Base-by-base conservation (phyloP, 2,888 invertebrate species). In the Drosophila pseudotakahashii region DNA sequence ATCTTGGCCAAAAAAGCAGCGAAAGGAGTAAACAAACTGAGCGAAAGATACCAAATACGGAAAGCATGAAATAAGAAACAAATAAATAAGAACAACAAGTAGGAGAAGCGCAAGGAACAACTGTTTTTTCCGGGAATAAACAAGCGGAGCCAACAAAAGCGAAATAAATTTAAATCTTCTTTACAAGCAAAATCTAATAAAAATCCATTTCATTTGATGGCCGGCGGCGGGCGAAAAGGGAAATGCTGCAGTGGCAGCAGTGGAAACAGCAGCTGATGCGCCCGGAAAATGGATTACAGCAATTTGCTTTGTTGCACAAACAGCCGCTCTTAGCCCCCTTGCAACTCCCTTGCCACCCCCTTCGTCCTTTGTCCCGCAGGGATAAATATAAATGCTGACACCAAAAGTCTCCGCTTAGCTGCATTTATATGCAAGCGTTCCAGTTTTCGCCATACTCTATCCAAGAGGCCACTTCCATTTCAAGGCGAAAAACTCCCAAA, bases 251-350 rank as follows among this genome's bases (percentile, higher is more conserved):
- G 48, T 36, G 39, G 55, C 30, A 23, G 23, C 51, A 63, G 41
- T 32, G 51, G 62, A 68, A 75, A 57, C 70, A 77, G 87, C 83
- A 83, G 87, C 81, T 84, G 83, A 84, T 87, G 83, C 84, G 84
- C 70, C 84, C 77, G 42, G 79, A 81, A 87, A 83, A 83, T 83
- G 79, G 83, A 83, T 83, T 83, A 83, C 81, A 75, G 87, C 83
- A 83, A 83, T 83, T 87, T 83, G 83, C 86, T 82, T 82, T 81
- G 83, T 83, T 85, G 83, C 83, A 80, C 82, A 85, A 85, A 81
- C 81, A 84, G 76, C 61, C 66, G 53, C 37, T 48, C 42, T 30
- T 23, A 19, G 23, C 54, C 14, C 41, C n/a, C 14, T 13, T 10
- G 9, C 14, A 7, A 10, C 41, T 14, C 4, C 42, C 9, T 23